Conservation (phyloP, 2,113 vertebrate genomes). For the Fulica atra region DNA sequence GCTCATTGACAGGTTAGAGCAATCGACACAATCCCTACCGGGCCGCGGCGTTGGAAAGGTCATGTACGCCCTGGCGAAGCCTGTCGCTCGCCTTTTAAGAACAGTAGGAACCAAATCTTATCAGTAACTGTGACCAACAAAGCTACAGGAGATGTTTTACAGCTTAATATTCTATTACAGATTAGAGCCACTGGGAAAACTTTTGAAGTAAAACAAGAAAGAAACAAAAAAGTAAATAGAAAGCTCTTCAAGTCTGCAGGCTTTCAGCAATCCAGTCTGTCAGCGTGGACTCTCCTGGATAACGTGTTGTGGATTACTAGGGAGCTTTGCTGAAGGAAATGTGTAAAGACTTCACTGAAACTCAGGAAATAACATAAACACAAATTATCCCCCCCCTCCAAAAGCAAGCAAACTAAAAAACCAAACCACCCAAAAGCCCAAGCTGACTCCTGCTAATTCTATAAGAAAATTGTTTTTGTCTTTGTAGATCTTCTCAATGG, state of each 20-base stretch:
- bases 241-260: not conserved
- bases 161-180: conserved; percentile 35
- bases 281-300: not conserved
- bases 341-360: not conserved
- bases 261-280: not conserved
- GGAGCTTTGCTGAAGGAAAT: not conserved
- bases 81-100: conserved; percentile 32
- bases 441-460: not conserved
- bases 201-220: conserved; percentile 6
- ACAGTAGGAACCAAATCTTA: conserved; percentile 47
- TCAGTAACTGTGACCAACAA: conserved; percentile 28
- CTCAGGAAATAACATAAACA: not conserved
- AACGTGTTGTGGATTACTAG: not conserved
- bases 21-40: not conserved
- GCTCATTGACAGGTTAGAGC: conserved; percentile 7
- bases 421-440: not conserved
- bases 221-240: not conserved
- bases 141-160: conserved; percentile 16
- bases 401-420: not conserved
- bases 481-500: not conserved
- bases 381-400: fast-evolving
- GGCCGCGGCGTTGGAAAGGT: conserved; percentile 7
- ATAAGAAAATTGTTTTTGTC: not conserved
- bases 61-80: not conserved
- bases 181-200: not conserved